Evolutionary conservation across 2,888 invertebrate species (phyloP).

Genomic region (Drosophila birchii): DNA sequence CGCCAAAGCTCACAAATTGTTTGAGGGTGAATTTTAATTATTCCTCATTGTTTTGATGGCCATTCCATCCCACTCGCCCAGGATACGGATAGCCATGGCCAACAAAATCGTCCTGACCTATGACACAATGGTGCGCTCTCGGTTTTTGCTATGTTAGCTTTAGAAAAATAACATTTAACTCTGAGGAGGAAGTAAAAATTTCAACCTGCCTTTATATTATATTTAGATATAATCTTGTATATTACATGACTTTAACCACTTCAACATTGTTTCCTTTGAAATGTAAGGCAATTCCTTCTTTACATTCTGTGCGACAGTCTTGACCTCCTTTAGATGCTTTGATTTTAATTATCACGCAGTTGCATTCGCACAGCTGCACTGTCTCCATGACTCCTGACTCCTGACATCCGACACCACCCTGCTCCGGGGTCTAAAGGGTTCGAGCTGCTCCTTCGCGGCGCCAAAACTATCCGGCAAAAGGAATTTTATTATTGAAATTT

Average conservation of each 20-base stretch:
- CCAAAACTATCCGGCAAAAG: conserved; percentile 42
- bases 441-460: conserved; percentile 35
- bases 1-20: conserved; percentile 68
- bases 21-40: conserved; percentile 81
- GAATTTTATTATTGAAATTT: conserved; percentile 74
- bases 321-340: conserved; percentile 36
- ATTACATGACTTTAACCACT: background rate
- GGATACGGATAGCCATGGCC: background rate
- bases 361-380: conserved; percentile 50
- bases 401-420: conserved; percentile 14
- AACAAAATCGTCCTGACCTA: conserved; percentile 1
- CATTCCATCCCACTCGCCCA: background rate
- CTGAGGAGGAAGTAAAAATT: no score
- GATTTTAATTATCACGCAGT: conserved; percentile 54
- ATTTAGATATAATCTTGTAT: background rate
- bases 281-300: background rate
- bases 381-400: conserved; percentile 21
- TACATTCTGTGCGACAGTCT: conserved; percentile 5
- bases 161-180: background rate
- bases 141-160: background rate
- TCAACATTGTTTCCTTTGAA: background rate
- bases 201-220: background rate
- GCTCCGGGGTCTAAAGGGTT: background rate
- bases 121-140: background rate
- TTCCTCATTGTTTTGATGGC: conserved; percentile 80